Conservation (phyloP, 2,888 invertebrate species). For the Harmothoe impar region DNA sequence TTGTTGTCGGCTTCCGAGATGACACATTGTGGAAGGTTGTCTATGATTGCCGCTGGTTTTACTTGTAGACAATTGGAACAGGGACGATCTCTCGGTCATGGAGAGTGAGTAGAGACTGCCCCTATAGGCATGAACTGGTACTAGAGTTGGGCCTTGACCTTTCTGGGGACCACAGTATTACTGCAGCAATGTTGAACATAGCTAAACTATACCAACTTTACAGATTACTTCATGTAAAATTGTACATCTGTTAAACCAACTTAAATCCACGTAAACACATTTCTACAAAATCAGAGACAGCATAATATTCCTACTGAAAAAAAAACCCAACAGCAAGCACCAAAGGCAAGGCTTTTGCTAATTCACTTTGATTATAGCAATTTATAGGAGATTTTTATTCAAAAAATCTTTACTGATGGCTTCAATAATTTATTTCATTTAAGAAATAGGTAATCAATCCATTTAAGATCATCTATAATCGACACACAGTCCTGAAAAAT, state of each 20-base stretch:
- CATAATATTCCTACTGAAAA: too few relatives aligned
- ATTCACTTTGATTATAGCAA: too few relatives aligned
- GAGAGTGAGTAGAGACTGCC: slow-evolving; percentile 51
- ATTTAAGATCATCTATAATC: too few relatives aligned
- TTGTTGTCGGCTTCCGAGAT: too few relatives aligned
- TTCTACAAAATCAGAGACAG: background rate
- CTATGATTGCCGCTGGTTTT: background rate
- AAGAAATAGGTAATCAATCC: too few relatives aligned
- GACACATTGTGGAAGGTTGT: too few relatives aligned
- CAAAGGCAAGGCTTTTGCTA: background rate
- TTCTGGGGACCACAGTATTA: slow-evolving; percentile 15
- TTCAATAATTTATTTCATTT: too few relatives aligned
- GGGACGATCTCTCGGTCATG: slow-evolving; percentile 55
- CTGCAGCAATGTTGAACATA: slow-evolving; percentile 17
- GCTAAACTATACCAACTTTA: background rate
- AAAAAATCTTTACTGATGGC: too few relatives aligned
- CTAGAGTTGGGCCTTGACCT: slow-evolving; percentile 60
- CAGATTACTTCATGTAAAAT: background rate
- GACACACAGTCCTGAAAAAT: too few relatives aligned
- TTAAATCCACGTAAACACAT: background rate
- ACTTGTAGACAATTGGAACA: slow-evolving; percentile 55
- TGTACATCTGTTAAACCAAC: background rate
- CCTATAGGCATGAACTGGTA: slow-evolving; percentile 54
- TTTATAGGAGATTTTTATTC: too few relatives aligned
- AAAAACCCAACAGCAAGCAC: slow-evolving; percentile 32